Evolutionary conservation across 2,113 vertebrate species (phyloP), one percentile per base, ranked within the genome.

Genomic region (Neoarius graeffei): DNA sequence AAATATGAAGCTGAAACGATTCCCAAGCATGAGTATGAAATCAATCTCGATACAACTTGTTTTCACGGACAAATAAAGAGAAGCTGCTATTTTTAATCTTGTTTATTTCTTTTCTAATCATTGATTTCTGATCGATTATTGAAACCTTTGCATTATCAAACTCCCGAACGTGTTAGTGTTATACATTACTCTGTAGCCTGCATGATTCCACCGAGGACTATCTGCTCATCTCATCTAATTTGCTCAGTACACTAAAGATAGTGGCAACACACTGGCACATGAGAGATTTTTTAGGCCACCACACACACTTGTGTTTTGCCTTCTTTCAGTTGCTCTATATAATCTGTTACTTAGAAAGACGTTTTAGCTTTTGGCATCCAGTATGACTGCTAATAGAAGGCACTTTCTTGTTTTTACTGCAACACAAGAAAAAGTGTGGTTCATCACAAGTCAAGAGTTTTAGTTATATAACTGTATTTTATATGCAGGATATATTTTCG

Each of bases 231-330:
- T 86, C 69, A 77, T 74, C 52, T 85, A 67, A 83, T 88, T 88
- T 86, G 62, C 74, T 83, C 84, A 60, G 42, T 69, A 35, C 35
- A 67, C 86, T 90, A 88, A 90, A 86, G 84, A 90, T 90, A 88
- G 86, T 83, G n/a, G 71, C 1, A 66, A 88, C 81, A 88, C 81
- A 86, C 87, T 84, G 42, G 71, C 89, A 90, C 79, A 88, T 42
- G 2, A 50, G 73, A 83, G 81, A 86, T 81, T 89, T 89, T 86
- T 82, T 79, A 85, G 89, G 86, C 59, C 89, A 67, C 67, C 64
- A 66, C 88, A 85, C 48, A 50, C 56, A 76, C 64, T 54, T 19
- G 48, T 25, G 20, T 42, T 42, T 42, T 42, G 69, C 35, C 69
- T 42, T 73, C 42, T 73, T 35, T 73, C 9, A 35, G 23, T 52